Conservation (phyloP, 2,888 invertebrate species). For the Sminthurides aquaticus region DNA sequence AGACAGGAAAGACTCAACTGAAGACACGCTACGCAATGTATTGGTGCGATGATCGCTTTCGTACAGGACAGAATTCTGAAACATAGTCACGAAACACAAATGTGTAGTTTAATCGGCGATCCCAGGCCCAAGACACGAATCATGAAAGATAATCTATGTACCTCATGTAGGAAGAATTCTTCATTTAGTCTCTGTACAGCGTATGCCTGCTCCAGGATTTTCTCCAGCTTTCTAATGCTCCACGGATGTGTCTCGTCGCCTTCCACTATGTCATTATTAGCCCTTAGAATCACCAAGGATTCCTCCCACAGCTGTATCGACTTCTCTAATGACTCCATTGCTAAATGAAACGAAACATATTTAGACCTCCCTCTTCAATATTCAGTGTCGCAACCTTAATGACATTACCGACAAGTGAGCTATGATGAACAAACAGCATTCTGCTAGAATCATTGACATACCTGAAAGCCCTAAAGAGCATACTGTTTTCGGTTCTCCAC, state of each 20-base stretch:
- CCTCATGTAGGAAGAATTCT: constrained; percentile 71
- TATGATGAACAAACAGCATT: no score
- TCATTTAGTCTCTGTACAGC: constrained; percentile 79
- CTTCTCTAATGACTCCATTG: constrained; percentile 86
- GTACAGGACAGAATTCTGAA: constrained; percentile 38
- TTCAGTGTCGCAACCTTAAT: no score
- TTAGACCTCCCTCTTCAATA: constrained; percentile 18
- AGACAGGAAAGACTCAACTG: constrained; percentile 91
- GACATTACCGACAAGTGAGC: no score
- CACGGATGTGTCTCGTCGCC: constrained; percentile 57
- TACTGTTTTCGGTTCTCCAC: constrained; percentile 16
- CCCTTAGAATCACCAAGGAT: constrained; percentile 71
- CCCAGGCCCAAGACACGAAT: constrained; percentile 23
- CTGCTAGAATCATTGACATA: no score
- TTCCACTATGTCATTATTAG: constrained; percentile 60
- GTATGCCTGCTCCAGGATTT: constrained; percentile 72
- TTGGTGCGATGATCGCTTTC: constrained; percentile 44
- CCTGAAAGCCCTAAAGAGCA: constrained; percentile 20
- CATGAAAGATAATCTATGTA: constrained; percentile 28
- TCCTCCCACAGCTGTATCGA: constrained; percentile 94
- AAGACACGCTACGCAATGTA: constrained; percentile 60
- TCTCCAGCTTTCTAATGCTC: constrained; percentile 53
- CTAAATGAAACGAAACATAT: constrained; percentile 50
- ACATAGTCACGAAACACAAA: constrained; percentile 7
- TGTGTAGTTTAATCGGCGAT: neutral